Evolutionary conservation across 2,888 invertebrate species (phyloP).

Genomic region (Germaria angustata): DNA sequence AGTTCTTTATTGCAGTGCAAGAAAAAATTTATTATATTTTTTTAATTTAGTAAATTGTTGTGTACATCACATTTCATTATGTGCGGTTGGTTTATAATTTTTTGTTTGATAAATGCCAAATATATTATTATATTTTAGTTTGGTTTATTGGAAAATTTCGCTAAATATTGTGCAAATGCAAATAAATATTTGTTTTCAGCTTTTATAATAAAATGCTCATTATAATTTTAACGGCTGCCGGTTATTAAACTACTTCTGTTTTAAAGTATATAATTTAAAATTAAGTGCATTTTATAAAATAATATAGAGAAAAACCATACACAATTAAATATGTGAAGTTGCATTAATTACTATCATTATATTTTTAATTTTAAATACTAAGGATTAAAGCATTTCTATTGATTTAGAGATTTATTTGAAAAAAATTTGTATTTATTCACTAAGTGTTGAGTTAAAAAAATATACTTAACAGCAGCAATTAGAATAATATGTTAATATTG

Average conservation of each 20-base stretch:
- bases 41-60: no score
- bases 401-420: no score
- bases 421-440: no score
- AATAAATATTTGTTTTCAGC: background rate
- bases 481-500: no score
- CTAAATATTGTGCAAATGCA: slow-evolving; percentile 15
- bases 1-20: background rate
- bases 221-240: background rate
- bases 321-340: background rate
- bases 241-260: background rate
- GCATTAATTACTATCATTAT: background rate
- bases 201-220: background rate
- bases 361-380: background rate
- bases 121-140: slow-evolving; percentile 18
- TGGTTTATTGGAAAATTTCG: slow-evolving; percentile 6
- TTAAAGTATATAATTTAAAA: background rate
- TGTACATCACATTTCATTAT: slow-evolving; percentile 49
- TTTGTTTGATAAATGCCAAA: slow-evolving; percentile 28
- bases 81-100: slow-evolving; percentile 29
- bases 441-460: no score
- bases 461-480: no score
- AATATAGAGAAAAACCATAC: background rate
- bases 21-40: no score
- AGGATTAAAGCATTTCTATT: background rate
- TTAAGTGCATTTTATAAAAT: slow-evolving; percentile 14